Conservation (phyloP, 23 tunicate species). For the Styela plicata region DNA sequence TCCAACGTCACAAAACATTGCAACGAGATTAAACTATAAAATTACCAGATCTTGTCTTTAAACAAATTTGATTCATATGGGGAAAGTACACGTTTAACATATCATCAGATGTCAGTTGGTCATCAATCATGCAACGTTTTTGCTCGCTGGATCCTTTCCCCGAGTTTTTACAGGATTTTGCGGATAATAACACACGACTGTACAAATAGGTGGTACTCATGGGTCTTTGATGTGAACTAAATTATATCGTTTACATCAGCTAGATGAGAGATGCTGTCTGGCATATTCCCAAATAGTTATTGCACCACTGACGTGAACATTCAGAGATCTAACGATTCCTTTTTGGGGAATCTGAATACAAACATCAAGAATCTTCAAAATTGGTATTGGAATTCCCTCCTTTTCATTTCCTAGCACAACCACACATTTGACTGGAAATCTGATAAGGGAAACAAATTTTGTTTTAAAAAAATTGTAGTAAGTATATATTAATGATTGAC, state of each 20-base stretch:
- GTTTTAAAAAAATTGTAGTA: not conserved
- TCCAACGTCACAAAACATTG: not conserved
- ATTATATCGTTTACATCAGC: no score
- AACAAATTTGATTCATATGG: no score
- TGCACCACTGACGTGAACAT: conserved; percentile 96
- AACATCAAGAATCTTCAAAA: conserved; percentile 50
- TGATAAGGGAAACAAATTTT: conserved; percentile 19
- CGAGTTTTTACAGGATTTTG: no score
- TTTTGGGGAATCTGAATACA: conserved; percentile 92
- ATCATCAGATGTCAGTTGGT: no score
- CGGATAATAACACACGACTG: no score
- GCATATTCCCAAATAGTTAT: conserved; percentile 83
- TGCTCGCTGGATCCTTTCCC: no score
- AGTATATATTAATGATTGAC: not conserved
- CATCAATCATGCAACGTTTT: no score
- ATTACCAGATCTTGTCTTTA: no score
- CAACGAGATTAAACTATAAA: not conserved
- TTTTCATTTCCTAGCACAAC: conserved; percentile 86
- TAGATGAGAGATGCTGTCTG: conserved; percentile 43
- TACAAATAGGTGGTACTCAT: no score
- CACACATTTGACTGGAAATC: conserved; percentile 77
- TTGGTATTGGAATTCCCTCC: conserved; percentile 76
- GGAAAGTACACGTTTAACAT: no score
- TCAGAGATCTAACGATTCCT: conserved; percentile 85
- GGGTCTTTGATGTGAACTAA: no score